Base-by-base conservation (phyloP, 1,140 invertebrate species). In the Drosophila auraria region DNA sequence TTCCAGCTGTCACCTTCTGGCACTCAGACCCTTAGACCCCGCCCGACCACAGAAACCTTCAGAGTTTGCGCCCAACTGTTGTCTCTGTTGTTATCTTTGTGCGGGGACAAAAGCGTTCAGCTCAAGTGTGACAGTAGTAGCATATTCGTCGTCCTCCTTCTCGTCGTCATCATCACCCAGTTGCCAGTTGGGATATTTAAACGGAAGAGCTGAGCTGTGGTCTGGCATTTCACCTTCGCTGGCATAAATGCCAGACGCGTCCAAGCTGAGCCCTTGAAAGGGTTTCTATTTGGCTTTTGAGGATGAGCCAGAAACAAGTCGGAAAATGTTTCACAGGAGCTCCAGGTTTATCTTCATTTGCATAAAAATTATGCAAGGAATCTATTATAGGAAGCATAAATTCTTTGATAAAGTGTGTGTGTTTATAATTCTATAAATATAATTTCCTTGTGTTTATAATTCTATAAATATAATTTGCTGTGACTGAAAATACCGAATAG, bases 101-200 rank as follows among this genome's bases (percentile, higher is more conserved):
- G 71, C 58, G 54, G 80, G 84, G 62, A 87, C 83, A 87, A 87
- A 89, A 82, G 83, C 80, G 72, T 78, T 86, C 71, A 68, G 65
- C 61, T 78, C 61, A 70, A 81, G 78, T 83, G 80, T 78, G 66
- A 69, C 59, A 83, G 84, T 72, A 87, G 83, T 72, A 71, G 78
- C 78, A 81, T 83, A 81, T 81, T 75, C 50, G 17, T 40, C 53
- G 53, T 57, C 40, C 40, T n/a, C 20, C 54, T 49, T 14, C 23
- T 66, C 17, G 14, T 65, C 61, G 38, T 50, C 66, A 53, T 57
- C 62, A 33, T 66, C 68, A 15, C 17, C 49, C 20, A 20, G 20
- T 20, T 20, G 15, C 64, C 78, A 83, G 49, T 64, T 65, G 65
- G 69, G 68, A 80, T 73, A 78, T 75, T 75, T 73, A 74, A 66